These are phyloP conservation scores for Ageneiosus marmoratus DNA, from an alignment of 2,113 vertebrate genomes.

Conservation along the genomic window DNA sequence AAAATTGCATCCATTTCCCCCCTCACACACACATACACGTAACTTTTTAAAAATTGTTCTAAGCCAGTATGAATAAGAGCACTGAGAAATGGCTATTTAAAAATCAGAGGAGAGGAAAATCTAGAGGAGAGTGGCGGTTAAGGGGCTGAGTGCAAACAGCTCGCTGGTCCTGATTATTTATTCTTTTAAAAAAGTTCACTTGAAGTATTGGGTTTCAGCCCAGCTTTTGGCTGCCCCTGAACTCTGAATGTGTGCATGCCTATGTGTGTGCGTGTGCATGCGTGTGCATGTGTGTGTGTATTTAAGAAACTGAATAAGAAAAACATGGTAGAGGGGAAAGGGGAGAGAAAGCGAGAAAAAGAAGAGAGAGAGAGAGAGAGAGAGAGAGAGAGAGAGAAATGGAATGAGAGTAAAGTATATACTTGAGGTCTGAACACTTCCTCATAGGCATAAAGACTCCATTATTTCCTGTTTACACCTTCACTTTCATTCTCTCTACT, in stretches of 20 bases:
- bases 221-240: constrained; percentile 46
- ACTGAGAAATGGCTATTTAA: constrained; percentile 54
- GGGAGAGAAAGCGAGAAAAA: constrained; percentile 20
- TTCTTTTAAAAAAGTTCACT: constrained; percentile 62
- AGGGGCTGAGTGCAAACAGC: constrained; percentile 64
- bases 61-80: constrained; percentile 61
- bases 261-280: constrained; percentile 49
- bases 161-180: constrained; percentile 66
- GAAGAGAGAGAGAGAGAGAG: too few relatives aligned
- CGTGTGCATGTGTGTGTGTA: constrained; percentile 29
- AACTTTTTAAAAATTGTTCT: constrained; percentile 62
- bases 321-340: constrained; percentile 7
- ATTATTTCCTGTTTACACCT: constrained; percentile 44
- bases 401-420: constrained; percentile 56
- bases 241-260: constrained; percentile 39
- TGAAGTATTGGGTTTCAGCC: constrained; percentile 64
- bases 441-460: constrained; percentile 41
- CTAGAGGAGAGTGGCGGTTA: constrained; percentile 52
- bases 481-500: constrained; percentile 26
- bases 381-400: constrained; percentile 48
- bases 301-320: too few relatives aligned
- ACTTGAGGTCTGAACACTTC: constrained; percentile 45
- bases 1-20: background rate
- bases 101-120: constrained; percentile 42
- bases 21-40: background rate